These are phyloP conservation scores for Aleiodes alternator DNA, from an alignment of 2,888 invertebrate genomes.

Conservation along the genomic window DNA sequence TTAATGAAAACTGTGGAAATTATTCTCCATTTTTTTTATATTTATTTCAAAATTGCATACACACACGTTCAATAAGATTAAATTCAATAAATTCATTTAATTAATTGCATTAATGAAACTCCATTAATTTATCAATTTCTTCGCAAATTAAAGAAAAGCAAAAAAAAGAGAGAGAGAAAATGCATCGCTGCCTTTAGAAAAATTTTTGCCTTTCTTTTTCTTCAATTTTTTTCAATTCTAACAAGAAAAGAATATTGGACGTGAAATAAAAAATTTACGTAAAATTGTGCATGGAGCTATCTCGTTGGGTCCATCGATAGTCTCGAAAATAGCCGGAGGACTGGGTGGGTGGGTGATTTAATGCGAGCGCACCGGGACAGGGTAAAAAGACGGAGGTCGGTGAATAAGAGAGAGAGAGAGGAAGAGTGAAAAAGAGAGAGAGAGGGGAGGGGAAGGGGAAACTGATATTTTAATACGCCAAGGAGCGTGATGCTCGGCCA, in stretches of 20 bases:
- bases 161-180: slow-evolving; percentile 4
- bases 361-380: slow-evolving; percentile 58
- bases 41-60: too few species aligned
- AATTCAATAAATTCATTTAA: slow-evolving; percentile 10
- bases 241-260: not conserved
- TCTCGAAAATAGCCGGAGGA: slow-evolving; percentile 68
- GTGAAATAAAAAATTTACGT: slow-evolving; percentile 16
- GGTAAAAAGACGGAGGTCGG: slow-evolving; percentile 26
- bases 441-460: slow-evolving; percentile 30
- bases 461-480: slow-evolving; percentile 73
- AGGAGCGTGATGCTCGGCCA: slow-evolving; percentile 74
- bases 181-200: too few species aligned
- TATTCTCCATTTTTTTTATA: not conserved
- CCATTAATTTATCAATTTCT: slow-evolving; percentile 24
- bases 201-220: not conserved
- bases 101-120: slow-evolving; percentile 21
- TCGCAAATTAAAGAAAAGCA: not conserved
- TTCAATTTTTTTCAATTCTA: not conserved
- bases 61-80: not conserved
- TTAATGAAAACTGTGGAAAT: slow-evolving; percentile 26
- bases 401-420: slow-evolving; percentile 11
- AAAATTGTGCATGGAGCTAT: slow-evolving; percentile 52
- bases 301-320: slow-evolving; percentile 67
- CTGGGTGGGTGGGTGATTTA: slow-evolving; percentile 73
- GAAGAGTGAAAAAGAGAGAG: slow-evolving; percentile 15